Percentiles rank a stretch among this genome's conserved stretches.
phyloP scores from a whole-genome alignment of 2,113 vertebrate species.

The Tretioscincus oriximinensis region DNA sequence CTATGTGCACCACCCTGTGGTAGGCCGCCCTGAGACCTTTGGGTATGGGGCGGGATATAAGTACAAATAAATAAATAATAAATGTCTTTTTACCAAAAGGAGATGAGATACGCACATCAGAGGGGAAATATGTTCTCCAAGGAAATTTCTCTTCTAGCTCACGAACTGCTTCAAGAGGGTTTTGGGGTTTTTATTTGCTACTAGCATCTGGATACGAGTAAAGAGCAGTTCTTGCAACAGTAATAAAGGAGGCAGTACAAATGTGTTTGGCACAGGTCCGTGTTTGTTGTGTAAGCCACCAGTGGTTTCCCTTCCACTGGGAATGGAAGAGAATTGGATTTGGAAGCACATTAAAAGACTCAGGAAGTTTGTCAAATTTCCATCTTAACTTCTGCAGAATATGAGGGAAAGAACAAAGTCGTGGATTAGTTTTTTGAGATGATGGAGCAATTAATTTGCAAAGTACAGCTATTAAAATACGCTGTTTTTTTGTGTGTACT shows the following conservation, averaged over 20 bases:
- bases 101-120: neutral
- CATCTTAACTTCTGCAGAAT: neutral
- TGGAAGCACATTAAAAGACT: slow-evolving; percentile 6
- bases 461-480: slow-evolving; percentile 3
- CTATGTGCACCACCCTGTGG: too few species aligned
- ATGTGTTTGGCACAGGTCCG: slow-evolving; percentile 5
- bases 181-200: accelerated
- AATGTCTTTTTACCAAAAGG: neutral
- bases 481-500: neutral
- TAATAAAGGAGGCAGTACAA: slow-evolving; percentile 6
- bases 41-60: too few species aligned
- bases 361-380: neutral
- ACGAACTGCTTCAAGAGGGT: neutral
- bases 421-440: neutral
- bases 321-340: slow-evolving; percentile 6
- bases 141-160: slow-evolving; percentile 23
- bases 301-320: slow-evolving; percentile 31
- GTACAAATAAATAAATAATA: too few species aligned
- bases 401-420: slow-evolving; percentile 6
- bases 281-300: slow-evolving; percentile 15
- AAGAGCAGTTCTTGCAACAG: neutral
- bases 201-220: neutral
- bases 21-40: too few species aligned
- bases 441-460: slow-evolving; percentile 2
- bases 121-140: neutral